These are phyloP conservation scores for Ophiodon elongatus DNA, from an alignment of 2,113 vertebrate genomes.

Conservation along the genomic window DNA sequence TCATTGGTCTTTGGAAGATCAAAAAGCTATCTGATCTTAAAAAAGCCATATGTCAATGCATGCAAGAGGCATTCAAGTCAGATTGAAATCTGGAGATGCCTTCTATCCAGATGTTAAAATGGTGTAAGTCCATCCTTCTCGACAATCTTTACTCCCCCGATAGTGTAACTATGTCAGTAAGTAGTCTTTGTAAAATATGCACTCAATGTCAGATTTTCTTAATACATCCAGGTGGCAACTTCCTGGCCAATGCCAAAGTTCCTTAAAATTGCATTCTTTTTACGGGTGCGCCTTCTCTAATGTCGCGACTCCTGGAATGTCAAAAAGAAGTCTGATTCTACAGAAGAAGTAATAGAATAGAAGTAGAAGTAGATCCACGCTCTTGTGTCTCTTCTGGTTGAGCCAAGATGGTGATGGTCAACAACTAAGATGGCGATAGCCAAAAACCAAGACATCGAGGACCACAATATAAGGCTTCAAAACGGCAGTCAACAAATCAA, in stretches of 20 bases:
- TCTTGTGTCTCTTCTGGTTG: not conserved
- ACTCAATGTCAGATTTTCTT: not conserved
- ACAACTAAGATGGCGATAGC: not conserved
- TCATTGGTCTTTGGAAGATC: not conserved
- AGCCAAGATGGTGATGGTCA: not conserved
- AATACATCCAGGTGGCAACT: not conserved
- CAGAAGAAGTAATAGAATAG: not conserved
- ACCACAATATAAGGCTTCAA: too few species aligned
- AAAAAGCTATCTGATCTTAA: not conserved
- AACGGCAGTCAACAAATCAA: too few species aligned
- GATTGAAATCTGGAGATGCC: not conserved
- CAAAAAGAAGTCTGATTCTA: not conserved
- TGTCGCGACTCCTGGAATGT: not conserved
- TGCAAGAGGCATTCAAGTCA: not conserved
- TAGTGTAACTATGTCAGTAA: conserved; percentile 1
- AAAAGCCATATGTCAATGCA: not conserved
- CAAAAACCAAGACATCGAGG: not conserved
- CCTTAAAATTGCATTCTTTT: not conserved
- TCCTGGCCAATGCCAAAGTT: not conserved
- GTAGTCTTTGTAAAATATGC: not conserved
- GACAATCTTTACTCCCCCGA: not conserved
- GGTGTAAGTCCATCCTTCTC: not conserved
- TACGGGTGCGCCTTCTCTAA: not conserved
- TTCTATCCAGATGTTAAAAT: not conserved
- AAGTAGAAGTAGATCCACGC: not conserved